Evolutionary conservation across 1,140 invertebrate species (phyloP).

Genomic region (Aphelenchoides avenae): DNA sequence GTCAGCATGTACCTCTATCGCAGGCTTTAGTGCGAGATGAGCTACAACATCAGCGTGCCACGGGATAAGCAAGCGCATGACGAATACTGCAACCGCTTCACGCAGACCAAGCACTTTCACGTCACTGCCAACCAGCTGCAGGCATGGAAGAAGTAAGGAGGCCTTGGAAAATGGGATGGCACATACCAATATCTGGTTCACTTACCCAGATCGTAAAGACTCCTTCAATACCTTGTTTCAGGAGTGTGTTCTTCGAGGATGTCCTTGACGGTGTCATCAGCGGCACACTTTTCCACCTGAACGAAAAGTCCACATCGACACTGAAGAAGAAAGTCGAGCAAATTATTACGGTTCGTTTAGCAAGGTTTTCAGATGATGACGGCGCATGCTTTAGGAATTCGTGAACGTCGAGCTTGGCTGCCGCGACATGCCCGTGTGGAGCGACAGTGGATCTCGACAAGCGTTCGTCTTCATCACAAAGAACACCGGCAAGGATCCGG

Average conservation of each 20-base stretch:
- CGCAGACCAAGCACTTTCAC: constrained; percentile 29
- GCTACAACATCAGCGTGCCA: constrained; percentile 32
- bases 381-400: constrained; percentile 18
- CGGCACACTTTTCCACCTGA: constrained; percentile 22
- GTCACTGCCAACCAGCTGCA: constrained; percentile 22
- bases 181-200: not conserved
- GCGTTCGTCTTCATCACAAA: constrained; percentile 30
- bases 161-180: not conserved
- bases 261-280: constrained; percentile 4
- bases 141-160: constrained; percentile 31
- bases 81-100: constrained; percentile 39
- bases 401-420: constrained; percentile 41
- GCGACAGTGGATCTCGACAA: constrained; percentile 10
- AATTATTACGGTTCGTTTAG: no score
- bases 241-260: constrained; percentile 11
- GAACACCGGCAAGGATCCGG: constrained; percentile 13
- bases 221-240: constrained; percentile 11
- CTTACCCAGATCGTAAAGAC: not conserved
- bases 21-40: constrained; percentile 40
- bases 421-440: constrained; percentile 27
- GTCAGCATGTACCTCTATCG: not conserved
- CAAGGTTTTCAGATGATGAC: no score
- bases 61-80: constrained; percentile 26
- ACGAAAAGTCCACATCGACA: constrained; percentile 17
- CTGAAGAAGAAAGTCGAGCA: constrained; percentile 27